A percentile compares a stretch with the other conserved stretches of the same genome.
Conservation (phyloP, 1,140 invertebrate species). For the Heliconius melpomene region DNA sequence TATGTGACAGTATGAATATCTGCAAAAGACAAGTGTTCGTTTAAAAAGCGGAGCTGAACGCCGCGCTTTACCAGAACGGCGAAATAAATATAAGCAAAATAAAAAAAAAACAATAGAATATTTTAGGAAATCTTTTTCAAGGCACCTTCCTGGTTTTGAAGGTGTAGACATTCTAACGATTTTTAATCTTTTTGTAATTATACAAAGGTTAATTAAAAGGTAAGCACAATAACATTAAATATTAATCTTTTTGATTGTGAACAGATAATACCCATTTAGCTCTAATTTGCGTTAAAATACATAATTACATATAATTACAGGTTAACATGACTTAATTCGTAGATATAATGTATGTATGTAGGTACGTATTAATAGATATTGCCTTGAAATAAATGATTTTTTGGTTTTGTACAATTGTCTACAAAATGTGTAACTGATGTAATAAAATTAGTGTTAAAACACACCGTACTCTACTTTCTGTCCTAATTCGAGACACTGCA, state of each 20-base stretch:
- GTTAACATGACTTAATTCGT: not conserved
- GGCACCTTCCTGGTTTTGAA: not conserved
- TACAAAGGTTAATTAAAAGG: not conserved
- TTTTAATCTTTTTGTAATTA: conserved; percentile 8
- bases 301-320: conserved; percentile 12
- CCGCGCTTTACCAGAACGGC: too few species aligned
- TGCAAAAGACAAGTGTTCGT: too few species aligned
- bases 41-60: too few species aligned
- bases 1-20: too few species aligned
- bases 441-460: too few species aligned
- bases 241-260: not conserved
- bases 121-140: not conserved
- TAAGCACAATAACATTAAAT: not conserved
- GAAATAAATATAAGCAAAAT: not conserved
- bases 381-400: not conserved
- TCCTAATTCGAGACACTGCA: too few species aligned
- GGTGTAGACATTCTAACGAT: not conserved
- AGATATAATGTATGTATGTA: not conserved
- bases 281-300: conserved; percentile 14
- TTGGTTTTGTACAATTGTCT: not conserved
- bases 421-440: too few species aligned
- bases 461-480: too few species aligned
- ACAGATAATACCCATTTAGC: conserved; percentile 4
- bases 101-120: too few species aligned
- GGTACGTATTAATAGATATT: not conserved